Base-by-base conservation (phyloP, 23 tunicate genomes). In the Phallusia fumigata region DNA sequence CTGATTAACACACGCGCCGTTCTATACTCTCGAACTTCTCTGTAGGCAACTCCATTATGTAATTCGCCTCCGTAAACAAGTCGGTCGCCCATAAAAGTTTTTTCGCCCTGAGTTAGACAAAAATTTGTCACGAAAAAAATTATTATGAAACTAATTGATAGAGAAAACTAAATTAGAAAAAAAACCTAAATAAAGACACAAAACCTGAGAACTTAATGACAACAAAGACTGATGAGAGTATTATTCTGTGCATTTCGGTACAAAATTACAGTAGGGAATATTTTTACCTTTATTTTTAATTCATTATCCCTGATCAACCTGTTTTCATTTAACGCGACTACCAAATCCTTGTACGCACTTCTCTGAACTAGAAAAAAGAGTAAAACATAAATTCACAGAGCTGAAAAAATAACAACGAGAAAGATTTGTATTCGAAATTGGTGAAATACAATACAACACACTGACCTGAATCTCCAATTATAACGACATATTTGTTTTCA, bases 381-480 rank as follows among this genome's bases (percentile, higher is more conserved):
- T 21, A 51, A 58, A 58, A 58, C 1, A 21, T 13, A 22, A 58
- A 16, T 21, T 40, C 13, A 58, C 28, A 58, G 69, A 58, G 28
- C 69, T 6, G 8, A 40, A 5, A 40, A n/a, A n/a, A n/a, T n/a
- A n/a, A n/a, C n/a, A n/a, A n/a, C n/a, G n/a, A n/a, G n/a, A n/a
- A n/a, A n/a, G n/a, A n/a, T n/a, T n/a, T n/a, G n/a, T n/a, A n/a
- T n/a, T n/a, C n/a, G n/a, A n/a, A n/a, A n/a, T n/a, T n/a, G n/a
- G n/a, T n/a, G n/a, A n/a, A 18, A 51, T 51, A 51, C 58, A 51
- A 51, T 18, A 51, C 15, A 18, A 11, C 77, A 30, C 1, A 3
- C 78, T 45, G 65, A 88, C 92, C 87, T 76, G 89, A 84, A 77
- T 90, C 95, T 65, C 95, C 95, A 76, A 90, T 75, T 0, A 90